Evolutionary conservation across 2,888 invertebrate species (phyloP).

Genomic region (Tachystola acroxantha): DNA sequence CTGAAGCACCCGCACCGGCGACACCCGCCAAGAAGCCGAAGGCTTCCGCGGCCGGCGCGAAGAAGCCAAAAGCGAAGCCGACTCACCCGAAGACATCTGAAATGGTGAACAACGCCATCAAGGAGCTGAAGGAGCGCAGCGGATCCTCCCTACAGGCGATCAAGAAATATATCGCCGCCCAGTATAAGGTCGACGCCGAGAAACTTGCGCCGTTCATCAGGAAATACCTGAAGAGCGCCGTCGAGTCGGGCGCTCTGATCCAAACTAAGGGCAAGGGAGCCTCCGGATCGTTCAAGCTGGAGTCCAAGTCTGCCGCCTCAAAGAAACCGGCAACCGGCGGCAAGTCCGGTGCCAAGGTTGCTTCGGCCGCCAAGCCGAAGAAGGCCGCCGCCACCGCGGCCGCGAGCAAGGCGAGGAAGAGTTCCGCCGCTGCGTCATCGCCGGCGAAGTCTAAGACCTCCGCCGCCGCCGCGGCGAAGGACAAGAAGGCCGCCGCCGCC

Average conservation of each 20-base stretch:
- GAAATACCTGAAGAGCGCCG: slow-evolving; percentile 73
- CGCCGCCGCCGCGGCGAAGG: slow-evolving; percentile 18
- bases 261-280: slow-evolving; percentile 78
- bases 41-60: slow-evolving; percentile 16
- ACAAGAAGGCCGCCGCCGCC: slow-evolving; percentile 29
- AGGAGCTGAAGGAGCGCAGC: slow-evolving; percentile 70
- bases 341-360: slow-evolving; percentile 23
- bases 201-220: slow-evolving; percentile 78
- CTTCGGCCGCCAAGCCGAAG: slow-evolving; percentile 26
- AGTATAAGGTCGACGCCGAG: slow-evolving; percentile 78
- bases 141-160: slow-evolving; percentile 79
- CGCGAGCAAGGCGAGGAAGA: slow-evolving; percentile 21
- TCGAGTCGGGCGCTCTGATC: slow-evolving; percentile 67
- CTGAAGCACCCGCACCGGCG: slow-evolving; percentile 28
- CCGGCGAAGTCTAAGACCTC: slow-evolving; percentile 18
- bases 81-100: slow-evolving; percentile 37
- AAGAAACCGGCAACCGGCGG: slow-evolving; percentile 15
- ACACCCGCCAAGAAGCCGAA: slow-evolving; percentile 10
- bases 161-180: slow-evolving; percentile 80
- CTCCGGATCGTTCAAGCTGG: slow-evolving; percentile 61
- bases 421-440: slow-evolving; percentile 21
- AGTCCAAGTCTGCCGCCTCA: slow-evolving; percentile 30
- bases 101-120: slow-evolving; percentile 77
- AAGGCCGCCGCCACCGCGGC: slow-evolving; percentile 9
- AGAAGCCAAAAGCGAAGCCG: slow-evolving; percentile 46